Conservation (phyloP, 2,797 vertebrate species). For the Poecilia gillii region DNA sequence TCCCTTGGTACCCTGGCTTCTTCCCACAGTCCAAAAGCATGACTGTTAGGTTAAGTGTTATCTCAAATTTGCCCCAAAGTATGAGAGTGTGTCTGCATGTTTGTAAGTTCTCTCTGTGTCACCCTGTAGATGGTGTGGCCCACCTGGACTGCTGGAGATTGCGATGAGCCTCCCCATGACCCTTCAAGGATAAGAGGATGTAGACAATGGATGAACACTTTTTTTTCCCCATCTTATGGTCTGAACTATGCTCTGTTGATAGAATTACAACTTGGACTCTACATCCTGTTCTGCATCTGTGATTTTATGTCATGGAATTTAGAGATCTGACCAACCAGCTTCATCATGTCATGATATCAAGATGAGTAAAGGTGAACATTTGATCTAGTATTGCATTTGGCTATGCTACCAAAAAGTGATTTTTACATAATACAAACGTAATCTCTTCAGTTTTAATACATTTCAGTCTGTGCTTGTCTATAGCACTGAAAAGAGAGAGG, state of each 20-base stretch:
- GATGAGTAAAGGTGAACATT: constrained; percentile 56
- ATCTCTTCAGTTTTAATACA: constrained; percentile 31
- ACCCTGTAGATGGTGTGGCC: neutral
- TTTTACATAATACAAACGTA: constrained; percentile 21
- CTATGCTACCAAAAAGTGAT: constrained; percentile 24
- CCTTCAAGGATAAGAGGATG: neutral
- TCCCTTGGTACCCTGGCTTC: neutral
- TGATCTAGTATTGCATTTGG: constrained; percentile 24
- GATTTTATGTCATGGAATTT: constrained; percentile 55
- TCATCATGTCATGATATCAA: constrained; percentile 53
- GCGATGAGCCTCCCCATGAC: neutral
- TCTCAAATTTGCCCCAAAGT: neutral
- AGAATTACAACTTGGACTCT: constrained; percentile 21
- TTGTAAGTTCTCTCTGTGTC: neutral
- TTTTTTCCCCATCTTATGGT: neutral
- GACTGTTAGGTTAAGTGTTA: neutral
- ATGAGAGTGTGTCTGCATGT: neutral
- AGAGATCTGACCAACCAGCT: constrained; percentile 18
- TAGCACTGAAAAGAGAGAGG: constrained; percentile 24
- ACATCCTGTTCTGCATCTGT: constrained; percentile 35
- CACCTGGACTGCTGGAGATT: neutral
- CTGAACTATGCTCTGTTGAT: neutral
- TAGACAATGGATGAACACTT: neutral
- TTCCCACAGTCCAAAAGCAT: neutral
- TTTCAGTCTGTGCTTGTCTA: constrained; percentile 17